Base-by-base conservation (phyloP, 92 coral and sea anemone species). In the Chrysogorgia sp. region DNA sequence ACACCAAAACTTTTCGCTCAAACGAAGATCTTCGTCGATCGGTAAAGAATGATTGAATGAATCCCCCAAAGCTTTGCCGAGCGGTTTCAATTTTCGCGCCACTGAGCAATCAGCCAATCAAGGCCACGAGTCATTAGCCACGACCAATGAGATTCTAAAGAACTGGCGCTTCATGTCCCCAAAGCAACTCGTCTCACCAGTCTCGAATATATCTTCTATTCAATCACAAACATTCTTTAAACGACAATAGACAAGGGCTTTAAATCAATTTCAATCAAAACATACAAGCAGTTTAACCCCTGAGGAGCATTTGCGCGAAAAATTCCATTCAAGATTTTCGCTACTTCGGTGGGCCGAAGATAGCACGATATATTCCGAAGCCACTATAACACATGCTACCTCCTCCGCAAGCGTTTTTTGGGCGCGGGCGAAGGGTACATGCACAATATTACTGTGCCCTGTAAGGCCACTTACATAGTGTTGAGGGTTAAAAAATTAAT, bases 21-120 rank as follows among this genome's bases (percentile, higher is more conserved):
- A 63, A 63, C 45, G 22, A 41, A 32, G 35, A 60, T 60, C 23
- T 35, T 64, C n/a, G 53, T 47, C n/a, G 53, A 47, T 67, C 20
- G 28, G 5, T 26, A 23, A 22, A 14, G 17, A 26, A 69, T 15
- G 33, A 26, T 10, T 59, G 33, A 69, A 48, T 69, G 40, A 35
- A 69, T 47, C 61, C 48, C 72, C 43, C n/a, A 69, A 69, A 48
- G n/a, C 19, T 45, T 69, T 43, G 76, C 25, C 17, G n/a, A 69
- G 25, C 50, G 41, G 59, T 69, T 69, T 69, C 61, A 69, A 69
- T 69, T 20, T 91, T 87, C 98, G 97, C 98, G 97, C 97, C 92
- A 84, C 84, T 78, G 85, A 66, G 40, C 63, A 64, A 71, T 63
- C 82, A 83, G 48, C 96, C 92, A 91, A 91, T 91, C 90, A 91